Evolutionary conservation across 2,797 vertebrate genomes (phyloP), one percentile per base, ranked within the genome.

Genomic region (Muraenolepis orangiensis): DNA sequence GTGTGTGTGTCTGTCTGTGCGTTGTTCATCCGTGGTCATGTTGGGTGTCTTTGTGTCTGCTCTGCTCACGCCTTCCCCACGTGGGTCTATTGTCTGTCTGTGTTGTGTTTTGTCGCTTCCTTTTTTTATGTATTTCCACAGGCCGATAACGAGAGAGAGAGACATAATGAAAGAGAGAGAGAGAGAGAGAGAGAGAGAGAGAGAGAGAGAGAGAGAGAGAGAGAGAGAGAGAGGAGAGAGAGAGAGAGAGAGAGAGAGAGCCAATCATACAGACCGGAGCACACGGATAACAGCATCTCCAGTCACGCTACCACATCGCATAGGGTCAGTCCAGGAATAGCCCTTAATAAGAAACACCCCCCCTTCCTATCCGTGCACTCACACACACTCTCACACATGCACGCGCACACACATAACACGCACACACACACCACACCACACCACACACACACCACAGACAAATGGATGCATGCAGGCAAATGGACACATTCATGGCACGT

Each of bases 311-410:
- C 68, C 67, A 85, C 89, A 89, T 86, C 85, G 42, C 74, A 86
- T 86, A 92, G 90, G 91, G 91, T 93, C 92, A 91, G 81, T 86
- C 90, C 82, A 88, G 90, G 89, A 93, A 93, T 93, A 93, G 87
- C 82, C 81, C 85, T 84, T 70, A 74, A 80, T 83, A 80, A 66
- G 81, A 78, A 71, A 78, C 76, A 80, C 10, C 34, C 36, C 30
- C 38, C 61, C 51, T 14, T 16, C 12, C 40, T 81, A 71, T 61
- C 46, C 28, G 57, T 69, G 40, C 70, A 16, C n/a, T 81, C 79
- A 66, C 76, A 78, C 73, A 26, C 64, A 51, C 82, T 72, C 78
- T 81, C 57, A 61, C n/a, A 23, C 8, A 61, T 4, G 20, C 57
- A 61, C 18, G 13, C 18, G 13, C 12, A 51, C 42, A 51, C 18